These are phyloP conservation scores for Thomomys bottae DNA, from an alignment of 2,113 vertebrate genomes.

Conservation along the genomic window DNA sequence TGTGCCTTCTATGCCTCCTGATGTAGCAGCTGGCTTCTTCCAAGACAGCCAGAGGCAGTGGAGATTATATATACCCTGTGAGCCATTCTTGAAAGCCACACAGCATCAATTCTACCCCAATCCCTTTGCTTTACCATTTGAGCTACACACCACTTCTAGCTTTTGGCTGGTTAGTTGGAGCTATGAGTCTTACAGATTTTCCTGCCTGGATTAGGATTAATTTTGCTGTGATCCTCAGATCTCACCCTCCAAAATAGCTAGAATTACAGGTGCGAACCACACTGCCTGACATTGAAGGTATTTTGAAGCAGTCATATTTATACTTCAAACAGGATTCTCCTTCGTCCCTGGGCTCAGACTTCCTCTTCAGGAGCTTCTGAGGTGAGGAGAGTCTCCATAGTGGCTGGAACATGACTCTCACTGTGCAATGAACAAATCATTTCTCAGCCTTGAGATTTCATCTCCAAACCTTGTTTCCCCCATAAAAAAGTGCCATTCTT, in stretches of 20 bases:
- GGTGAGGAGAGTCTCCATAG: neutral
- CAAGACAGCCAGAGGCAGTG: neutral
- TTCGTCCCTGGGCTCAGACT: neutral
- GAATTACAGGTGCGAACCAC: no score
- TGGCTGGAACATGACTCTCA: neutral
- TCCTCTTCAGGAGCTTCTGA: conserved; percentile 5
- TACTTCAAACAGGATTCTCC: neutral
- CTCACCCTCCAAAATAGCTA: no score
- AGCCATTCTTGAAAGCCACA: neutral
- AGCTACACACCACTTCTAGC: no score
- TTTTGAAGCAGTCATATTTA: neutral
- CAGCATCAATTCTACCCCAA: neutral
- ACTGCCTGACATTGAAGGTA: no score
- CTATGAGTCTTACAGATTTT: no score
- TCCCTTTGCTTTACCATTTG: neutral
- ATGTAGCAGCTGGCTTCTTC: neutral
- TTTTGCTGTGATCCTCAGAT: no score
- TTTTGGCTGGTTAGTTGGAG: no score
- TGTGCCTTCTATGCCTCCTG: neutral
- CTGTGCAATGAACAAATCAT: neutral
- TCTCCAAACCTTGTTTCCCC: neutral
- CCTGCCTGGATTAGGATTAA: no score
- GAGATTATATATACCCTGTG: neutral
- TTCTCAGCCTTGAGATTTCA: neutral
- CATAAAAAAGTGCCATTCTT: neutral